These are phyloP conservation scores for Hermodice carunculata DNA, from an alignment of 2,888 invertebrate species.

Conservation along the genomic window DNA sequence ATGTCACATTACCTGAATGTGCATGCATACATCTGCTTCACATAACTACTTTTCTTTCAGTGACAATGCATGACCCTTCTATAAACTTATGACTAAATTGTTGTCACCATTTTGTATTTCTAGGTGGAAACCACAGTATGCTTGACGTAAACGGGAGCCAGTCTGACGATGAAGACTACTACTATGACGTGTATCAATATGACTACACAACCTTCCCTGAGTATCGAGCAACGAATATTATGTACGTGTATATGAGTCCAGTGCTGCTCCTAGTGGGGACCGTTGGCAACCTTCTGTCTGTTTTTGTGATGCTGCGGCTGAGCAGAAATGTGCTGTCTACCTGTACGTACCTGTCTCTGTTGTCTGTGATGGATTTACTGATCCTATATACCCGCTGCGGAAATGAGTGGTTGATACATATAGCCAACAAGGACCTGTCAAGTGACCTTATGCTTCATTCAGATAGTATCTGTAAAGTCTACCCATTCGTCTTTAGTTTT, in stretches of 20 bases:
- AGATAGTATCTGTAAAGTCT: conserved; percentile 63
- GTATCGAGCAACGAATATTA: conserved; percentile 14
- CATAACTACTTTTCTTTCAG: no score
- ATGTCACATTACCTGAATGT: no score
- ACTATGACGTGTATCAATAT: neutral
- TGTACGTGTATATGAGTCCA: conserved; percentile 51
- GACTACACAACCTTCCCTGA: conserved; percentile 26
- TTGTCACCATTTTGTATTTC: no score
- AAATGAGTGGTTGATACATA: conserved; percentile 52
- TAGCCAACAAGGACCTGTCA: conserved; percentile 23
- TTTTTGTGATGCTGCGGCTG: conserved; percentile 47
- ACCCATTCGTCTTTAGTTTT: conserved; percentile 57
- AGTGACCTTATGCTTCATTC: conserved; percentile 50
- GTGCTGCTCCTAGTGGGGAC: conserved; percentile 54
- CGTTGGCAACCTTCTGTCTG: conserved; percentile 50
- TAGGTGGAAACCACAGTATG: no score
- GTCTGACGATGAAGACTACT: conserved; percentile 17
- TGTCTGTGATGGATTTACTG: conserved; percentile 55
- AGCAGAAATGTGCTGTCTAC: conserved; percentile 58
- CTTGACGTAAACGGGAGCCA: no score
- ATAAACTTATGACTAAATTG: no score
- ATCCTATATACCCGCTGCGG: conserved; percentile 61
- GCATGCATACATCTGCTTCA: no score
- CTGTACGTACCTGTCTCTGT: conserved; percentile 57
- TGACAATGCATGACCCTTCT: no score